Evolutionary conservation across 2,113 vertebrate genomes (phyloP).

Genomic region (Dicrurus megarhynchus): DNA sequence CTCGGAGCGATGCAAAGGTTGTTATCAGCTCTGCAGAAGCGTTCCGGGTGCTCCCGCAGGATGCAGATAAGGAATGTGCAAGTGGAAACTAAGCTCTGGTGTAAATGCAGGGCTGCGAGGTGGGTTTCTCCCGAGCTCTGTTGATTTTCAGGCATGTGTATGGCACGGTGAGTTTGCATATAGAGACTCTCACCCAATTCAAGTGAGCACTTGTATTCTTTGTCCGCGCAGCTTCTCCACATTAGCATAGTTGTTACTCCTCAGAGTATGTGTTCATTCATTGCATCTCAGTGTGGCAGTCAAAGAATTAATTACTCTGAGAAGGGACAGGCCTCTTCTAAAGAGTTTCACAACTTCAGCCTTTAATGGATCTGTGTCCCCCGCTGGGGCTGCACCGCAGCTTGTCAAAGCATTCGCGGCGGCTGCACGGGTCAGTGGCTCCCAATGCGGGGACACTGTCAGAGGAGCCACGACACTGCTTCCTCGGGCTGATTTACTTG

Average conservation of each 20-base stretch:
- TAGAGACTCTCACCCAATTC: not conserved
- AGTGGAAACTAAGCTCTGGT: rapidly evolving
- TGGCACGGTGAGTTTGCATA: not conserved
- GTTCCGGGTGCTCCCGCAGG: rapidly evolving
- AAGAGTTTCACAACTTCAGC: slow-evolving; percentile 69
- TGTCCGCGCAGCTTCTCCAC: not conserved
- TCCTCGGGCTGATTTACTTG: slow-evolving; percentile 19
- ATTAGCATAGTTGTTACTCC: slow-evolving; percentile 51
- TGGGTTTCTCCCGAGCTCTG: not conserved
- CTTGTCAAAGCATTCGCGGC: slow-evolving; percentile 66
- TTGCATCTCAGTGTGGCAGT: slow-evolving; percentile 42
- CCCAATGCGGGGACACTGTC: slow-evolving; percentile 25
- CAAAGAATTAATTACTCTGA: slow-evolving; percentile 75
- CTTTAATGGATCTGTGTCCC: slow-evolving; percentile 47
- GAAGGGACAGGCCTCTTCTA: slow-evolving; percentile 57
- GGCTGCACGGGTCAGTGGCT: slow-evolving; percentile 61
- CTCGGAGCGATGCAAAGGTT: rapidly evolving
- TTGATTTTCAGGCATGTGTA: not conserved
- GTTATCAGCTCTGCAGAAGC: rapidly evolving
- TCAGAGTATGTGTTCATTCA: slow-evolving; percentile 58
- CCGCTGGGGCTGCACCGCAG: slow-evolving; percentile 55
- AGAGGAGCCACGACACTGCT: not conserved
- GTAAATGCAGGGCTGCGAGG: not conserved
- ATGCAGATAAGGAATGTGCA: rapidly evolving
- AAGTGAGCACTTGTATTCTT: not conserved